Evolutionary conservation across 2,113 vertebrate species (phyloP).

Genomic region (Crotalus viridis): DNA sequence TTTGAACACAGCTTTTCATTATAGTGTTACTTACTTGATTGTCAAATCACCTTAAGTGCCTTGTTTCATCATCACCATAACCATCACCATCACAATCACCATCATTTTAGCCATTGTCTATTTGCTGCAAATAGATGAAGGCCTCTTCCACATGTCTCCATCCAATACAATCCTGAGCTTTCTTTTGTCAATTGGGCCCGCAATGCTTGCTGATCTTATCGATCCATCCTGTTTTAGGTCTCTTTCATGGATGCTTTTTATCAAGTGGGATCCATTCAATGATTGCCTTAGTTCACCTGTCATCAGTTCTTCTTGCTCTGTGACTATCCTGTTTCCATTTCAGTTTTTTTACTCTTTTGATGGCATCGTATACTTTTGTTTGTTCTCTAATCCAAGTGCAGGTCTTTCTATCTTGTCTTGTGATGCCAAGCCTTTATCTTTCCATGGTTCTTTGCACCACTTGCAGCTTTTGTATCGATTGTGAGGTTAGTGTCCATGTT

Average conservation of each 20-base stretch:
- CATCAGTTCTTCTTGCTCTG: background rate
- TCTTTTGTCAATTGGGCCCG: background rate
- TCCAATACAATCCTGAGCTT: background rate
- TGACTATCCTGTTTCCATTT: background rate
- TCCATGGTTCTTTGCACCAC: background rate
- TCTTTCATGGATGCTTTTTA: background rate
- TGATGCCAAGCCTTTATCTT: background rate
- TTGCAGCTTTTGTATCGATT: background rate
- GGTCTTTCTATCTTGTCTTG: background rate
- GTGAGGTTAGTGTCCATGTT: background rate
- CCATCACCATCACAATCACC: no score
- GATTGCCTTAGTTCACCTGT: background rate
- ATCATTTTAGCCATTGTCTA: background rate
- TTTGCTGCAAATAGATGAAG: background rate
- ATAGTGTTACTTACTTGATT: background rate
- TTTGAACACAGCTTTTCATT: background rate
- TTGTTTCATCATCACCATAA: background rate
- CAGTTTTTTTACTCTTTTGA: background rate
- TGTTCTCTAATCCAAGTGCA: background rate
- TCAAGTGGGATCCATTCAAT: background rate
- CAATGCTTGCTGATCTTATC: background rate
- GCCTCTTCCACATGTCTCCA: background rate
- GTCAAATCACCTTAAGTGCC: background rate
- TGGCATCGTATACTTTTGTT: background rate
- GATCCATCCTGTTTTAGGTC: background rate